Evolutionary conservation across 2,888 invertebrate species (phyloP).

Genomic region (Tillus elongatus): DNA sequence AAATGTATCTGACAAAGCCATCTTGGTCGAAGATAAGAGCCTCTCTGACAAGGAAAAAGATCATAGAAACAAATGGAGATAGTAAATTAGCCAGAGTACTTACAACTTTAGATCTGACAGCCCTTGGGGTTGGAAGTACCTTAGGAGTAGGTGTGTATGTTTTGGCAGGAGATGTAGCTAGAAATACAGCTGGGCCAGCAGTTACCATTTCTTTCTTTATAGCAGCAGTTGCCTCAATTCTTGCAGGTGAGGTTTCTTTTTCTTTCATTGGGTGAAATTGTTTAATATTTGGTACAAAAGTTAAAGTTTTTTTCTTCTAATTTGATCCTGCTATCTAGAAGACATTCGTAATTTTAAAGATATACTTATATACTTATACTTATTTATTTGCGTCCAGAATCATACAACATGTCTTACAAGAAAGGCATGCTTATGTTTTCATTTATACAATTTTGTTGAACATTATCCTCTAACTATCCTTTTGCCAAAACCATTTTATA

Average conservation of each 20-base stretch:
- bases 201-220: constrained; percentile 80
- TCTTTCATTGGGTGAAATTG: no score
- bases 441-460: no score
- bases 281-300: no score
- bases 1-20: constrained; percentile 16
- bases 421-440: no score
- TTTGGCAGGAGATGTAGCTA: constrained; percentile 75
- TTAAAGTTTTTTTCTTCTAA: no score
- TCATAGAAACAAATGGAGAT: constrained; percentile 37
- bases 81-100: constrained; percentile 61
- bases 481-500: no score
- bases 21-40: constrained; percentile 27
- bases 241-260: constrained; percentile 59
- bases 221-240: constrained; percentile 81
- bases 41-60: constrained; percentile 41
- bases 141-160: constrained; percentile 89
- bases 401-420: no score
- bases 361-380: no score
- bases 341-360: no score
- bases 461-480: no score
- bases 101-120: constrained; percentile 72
- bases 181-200: constrained; percentile 74
- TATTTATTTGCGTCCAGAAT: no score
- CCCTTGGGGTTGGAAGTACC: constrained; percentile 72
- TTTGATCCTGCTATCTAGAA: no score